A percentile compares a stretch with the other conserved stretches of the same genome.
phyloP scores from a whole-genome alignment of 2,797 vertebrate species.

The Gadopsis bispinosus region DNA sequence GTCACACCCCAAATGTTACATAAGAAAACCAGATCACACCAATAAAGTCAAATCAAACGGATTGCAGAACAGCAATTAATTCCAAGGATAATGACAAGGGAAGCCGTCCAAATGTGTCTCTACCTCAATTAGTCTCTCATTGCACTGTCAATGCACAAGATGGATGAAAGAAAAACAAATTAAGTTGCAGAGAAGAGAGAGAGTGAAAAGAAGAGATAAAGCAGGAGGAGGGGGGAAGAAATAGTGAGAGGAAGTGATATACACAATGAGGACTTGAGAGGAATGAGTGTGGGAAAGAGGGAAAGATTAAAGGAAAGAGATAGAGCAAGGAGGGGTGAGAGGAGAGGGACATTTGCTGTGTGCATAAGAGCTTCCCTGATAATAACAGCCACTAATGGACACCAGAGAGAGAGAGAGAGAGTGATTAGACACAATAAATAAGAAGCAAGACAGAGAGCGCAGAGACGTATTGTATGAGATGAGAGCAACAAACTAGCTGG shows the following conservation, averaged over 20 bases:
- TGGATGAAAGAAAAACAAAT: constrained; percentile 72
- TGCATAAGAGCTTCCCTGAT: constrained; percentile 41
- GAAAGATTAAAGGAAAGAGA: constrained; percentile 45
- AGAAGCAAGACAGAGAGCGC: constrained; percentile 5
- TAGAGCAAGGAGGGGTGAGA: constrained; percentile 6
- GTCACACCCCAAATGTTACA: constrained; percentile 60
- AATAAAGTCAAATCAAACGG: constrained; percentile 76
- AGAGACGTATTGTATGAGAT: constrained; percentile 15
- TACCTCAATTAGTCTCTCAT: constrained; percentile 75
- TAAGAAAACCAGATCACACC: constrained; percentile 68
- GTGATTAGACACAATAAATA: constrained; percentile 25
- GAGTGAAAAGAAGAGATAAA: constrained; percentile 43
- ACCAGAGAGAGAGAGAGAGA: constrained; percentile 10
- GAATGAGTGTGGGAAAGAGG: constrained; percentile 48
- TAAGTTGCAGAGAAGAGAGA: constrained; percentile 53
- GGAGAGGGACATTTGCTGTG: constrained; percentile 25
- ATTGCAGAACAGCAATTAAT: constrained; percentile 76
- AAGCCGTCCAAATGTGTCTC: constrained; percentile 71
- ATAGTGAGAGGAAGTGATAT: constrained; percentile 28
- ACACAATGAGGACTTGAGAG: constrained; percentile 35
- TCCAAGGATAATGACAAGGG: constrained; percentile 73
- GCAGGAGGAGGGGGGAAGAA: constrained; percentile 10
- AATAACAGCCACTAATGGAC: constrained; percentile 45
- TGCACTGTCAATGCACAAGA: constrained; percentile 63
- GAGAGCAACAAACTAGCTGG: constrained; percentile 18